Evolutionary conservation across 2,888 invertebrate genomes (phyloP), one percentile per base, ranked within the genome.

Genomic region (Dynastes tityus): DNA sequence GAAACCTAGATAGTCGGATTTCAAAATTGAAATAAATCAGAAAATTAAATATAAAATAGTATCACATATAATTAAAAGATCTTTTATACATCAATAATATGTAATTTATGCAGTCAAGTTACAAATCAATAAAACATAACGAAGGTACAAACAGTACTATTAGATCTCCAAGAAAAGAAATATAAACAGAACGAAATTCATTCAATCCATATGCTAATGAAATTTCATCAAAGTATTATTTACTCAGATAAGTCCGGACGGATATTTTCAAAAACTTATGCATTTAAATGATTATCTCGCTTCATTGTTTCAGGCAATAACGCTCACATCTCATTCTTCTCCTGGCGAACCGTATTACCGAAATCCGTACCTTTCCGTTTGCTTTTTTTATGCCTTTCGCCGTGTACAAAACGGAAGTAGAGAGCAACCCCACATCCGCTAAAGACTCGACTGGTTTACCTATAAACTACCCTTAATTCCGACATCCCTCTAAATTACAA

Each of bases 401-500:
- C 75, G 75, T 75, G 45, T 75, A 58, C 63, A 81, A 73, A 79
- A 76, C 80, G 80, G 80, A 80, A 80, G 75, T 63, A 67, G 67
- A 82, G 83, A 84, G 83, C 83, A 80, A 82, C 82, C 82, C 83
- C 82, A 82, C 83, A 86, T 87, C 87, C 86, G 87, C 85, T 86
- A 87, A 87, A 87, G 87, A 88, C 87, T 85, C 86, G 87, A 83
- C 88, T 87, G 88, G 88, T 88, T 89, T 88, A 89, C 89, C 89
- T 89, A 89, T 89, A 89, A 89, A 89, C 89, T 89, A 89, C 89
- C 89, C 89, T 89, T 89, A 89, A 89, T 89, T 88, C 89, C 88
- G 85, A 89, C 89, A 89, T 89, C 89, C 89, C 89, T 89, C 89
- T 89, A 89, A 89, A 89, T 89, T 89, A 89, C 89, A 88, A 88